Base-by-base conservation (phyloP, 1,140 invertebrate species). In the Samia ricini region DNA sequence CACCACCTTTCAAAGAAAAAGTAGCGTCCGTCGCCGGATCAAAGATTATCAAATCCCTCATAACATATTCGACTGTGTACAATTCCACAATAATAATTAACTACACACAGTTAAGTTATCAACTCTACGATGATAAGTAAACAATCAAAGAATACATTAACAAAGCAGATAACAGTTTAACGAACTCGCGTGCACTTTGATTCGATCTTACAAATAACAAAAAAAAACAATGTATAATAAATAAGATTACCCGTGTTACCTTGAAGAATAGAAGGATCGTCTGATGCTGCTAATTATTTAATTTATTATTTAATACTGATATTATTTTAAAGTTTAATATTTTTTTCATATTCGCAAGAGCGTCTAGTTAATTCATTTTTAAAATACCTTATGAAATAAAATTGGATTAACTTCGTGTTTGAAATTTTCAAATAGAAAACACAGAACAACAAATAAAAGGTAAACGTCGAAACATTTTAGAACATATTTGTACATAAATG, bases 101-200 rank as follows among this genome's bases (percentile, higher is more conserved):
- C 18, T 42, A 42, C 63, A 55, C 64, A 67, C 68, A 65, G 63
- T 52, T 52, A 60, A 63, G 61, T 64, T 79, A 79, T 79, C 76
- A 54, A 19, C 21, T 51, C 21, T 60, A 64, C 51, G 61, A 57
- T 71, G 78, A 87, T 87, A 87, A 81, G 80, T 67, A 83, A 82
- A 85, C 81, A 87, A 87, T 87, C 82, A 84, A 78, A 81, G 81
- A 84, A 82, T 75, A 83, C 76, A 83, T 79, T 81, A 79, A 74
- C 73, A 60, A 21, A 36, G 22, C 33, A 64, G 80, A 84, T 85
- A 83, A 79, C 54, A 55, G 82, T 77, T 71, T 81, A 77, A 75
- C 74, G 81, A 85, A 85, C 82, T 65, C 76, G 21, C 3, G 6
- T 72, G 71, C 67, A 74, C 74, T 83, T 79, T 80, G 78, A 71